Percentiles rank a stretch among this genome's conserved stretches.
These are phyloP conservation scores for Sinodicranocentrus sp. DNA, from an alignment of 2,888 invertebrate genomes.

Conservation along the genomic window DNA sequence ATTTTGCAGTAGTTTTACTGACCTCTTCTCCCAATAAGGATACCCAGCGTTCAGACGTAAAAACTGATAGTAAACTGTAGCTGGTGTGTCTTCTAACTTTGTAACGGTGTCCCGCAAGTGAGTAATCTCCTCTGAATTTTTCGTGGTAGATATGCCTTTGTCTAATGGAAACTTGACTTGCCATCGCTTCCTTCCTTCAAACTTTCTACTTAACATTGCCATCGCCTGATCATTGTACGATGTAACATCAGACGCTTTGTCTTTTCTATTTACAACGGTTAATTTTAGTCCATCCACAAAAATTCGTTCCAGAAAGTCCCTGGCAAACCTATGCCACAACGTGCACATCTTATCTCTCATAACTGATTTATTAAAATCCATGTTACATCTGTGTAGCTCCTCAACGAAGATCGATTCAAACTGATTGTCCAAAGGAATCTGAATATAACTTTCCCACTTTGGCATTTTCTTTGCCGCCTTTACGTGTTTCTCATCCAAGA, in stretches of 20 bases:
- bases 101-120: conserved; percentile 8
- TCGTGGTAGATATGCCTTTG: background rate
- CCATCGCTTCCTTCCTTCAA: background rate
- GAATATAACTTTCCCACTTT: conserved; percentile 53
- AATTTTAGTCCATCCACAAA: conserved; percentile 26
- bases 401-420: conserved; percentile 30
- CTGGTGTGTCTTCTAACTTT: background rate
- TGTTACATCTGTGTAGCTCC: conserved; percentile 5
- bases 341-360: background rate
- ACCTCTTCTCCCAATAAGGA: conserved; percentile 49
- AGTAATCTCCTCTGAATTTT: background rate
- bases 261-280: background rate
- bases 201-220: background rate
- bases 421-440: conserved; percentile 25
- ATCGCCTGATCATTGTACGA: background rate
- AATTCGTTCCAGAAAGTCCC: conserved; percentile 29
- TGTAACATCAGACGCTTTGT: background rate
- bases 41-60: background rate
- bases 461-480: conserved; percentile 40
- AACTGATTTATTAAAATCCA: background rate
- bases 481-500: conserved; percentile 38
- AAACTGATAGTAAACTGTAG: background rate
- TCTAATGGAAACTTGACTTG: background rate
- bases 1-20: background rate
- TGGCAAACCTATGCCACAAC: conserved; percentile 33